Percentiles rank a stretch among this genome's conserved stretches.
Evolutionary conservation across 1,140 invertebrate species (phyloP).

Genomic region (Diabrotica virgifera): DNA sequence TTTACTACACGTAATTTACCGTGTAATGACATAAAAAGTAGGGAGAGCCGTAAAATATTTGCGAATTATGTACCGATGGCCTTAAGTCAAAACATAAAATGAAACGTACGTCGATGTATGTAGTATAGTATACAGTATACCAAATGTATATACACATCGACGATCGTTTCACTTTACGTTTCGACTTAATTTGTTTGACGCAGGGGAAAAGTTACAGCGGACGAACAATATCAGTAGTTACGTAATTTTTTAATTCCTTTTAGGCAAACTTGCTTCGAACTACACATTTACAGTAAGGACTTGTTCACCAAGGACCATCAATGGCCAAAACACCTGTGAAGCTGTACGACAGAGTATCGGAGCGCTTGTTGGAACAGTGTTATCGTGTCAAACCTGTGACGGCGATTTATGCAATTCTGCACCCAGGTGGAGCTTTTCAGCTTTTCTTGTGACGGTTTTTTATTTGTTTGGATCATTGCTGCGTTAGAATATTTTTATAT

Average conservation of each 20-base stretch:
- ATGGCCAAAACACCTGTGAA: not conserved
- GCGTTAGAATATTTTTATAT: not conserved
- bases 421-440: not conserved
- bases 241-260: not conserved
- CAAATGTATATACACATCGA: too few relatives aligned
- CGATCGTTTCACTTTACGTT: too few relatives aligned
- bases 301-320: not conserved
- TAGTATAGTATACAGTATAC: too few relatives aligned
- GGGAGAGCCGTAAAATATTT: too few relatives aligned
- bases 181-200: too few relatives aligned
- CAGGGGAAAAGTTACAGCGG: too few relatives aligned
- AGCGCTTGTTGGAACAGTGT: not conserved
- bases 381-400: not conserved
- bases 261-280: not conserved
- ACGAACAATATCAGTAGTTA: too few relatives aligned
- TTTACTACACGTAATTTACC: too few relatives aligned
- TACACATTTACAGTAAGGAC: not conserved
- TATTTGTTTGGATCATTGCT: not conserved
- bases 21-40: too few relatives aligned
- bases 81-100: too few relatives aligned
- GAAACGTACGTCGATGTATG: too few relatives aligned
- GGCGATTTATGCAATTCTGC: conserved; percentile 4
- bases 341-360: not conserved
- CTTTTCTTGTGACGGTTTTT: not conserved
- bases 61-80: too few relatives aligned